Percentiles rank a stretch among this genome's conserved stretches.
Conservation (phyloP, 2,797 vertebrate species). For the Cyprinodon diabolis region DNA sequence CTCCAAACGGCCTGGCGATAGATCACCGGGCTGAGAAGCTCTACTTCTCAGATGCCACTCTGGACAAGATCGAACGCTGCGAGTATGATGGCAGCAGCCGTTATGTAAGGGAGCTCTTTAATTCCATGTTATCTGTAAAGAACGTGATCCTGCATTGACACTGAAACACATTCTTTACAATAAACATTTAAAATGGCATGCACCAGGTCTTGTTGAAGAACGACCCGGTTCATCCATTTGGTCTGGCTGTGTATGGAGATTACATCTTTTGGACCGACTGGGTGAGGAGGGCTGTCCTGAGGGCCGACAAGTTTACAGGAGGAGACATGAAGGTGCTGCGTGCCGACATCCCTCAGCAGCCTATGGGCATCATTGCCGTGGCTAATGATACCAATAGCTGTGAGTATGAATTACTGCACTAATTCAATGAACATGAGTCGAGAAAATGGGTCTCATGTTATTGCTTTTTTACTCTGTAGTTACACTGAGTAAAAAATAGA, state of each 20-base stretch:
- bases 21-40: slow-evolving; percentile 97
- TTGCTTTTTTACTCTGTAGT: neutral
- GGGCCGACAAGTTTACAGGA: slow-evolving; percentile 95
- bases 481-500: neutral
- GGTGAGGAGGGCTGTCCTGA: slow-evolving; percentile 94
- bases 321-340: slow-evolving; percentile 94
- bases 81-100: slow-evolving; percentile 95
- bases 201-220: slow-evolving; percentile 92
- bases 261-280: slow-evolving; percentile 99
- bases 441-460: neutral
- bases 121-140: neutral
- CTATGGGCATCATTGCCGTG: slow-evolving; percentile 96
- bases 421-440: neutral
- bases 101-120: slow-evolving; percentile 83
- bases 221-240: slow-evolving; percentile 95
- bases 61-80: slow-evolving; percentile 98
- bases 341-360: slow-evolving; percentile 97
- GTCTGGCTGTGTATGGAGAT: slow-evolving; percentile 92
- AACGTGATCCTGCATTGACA: no score
- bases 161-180: neutral
- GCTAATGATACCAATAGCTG: slow-evolving; percentile 98
- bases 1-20: slow-evolving; percentile 95
- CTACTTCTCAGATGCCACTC: slow-evolving; percentile 95
- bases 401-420: slow-evolving; percentile 84
- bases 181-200: neutral